Conservation (phyloP, 2,113 vertebrate genomes). For the Stegostoma tigrinum region DNA sequence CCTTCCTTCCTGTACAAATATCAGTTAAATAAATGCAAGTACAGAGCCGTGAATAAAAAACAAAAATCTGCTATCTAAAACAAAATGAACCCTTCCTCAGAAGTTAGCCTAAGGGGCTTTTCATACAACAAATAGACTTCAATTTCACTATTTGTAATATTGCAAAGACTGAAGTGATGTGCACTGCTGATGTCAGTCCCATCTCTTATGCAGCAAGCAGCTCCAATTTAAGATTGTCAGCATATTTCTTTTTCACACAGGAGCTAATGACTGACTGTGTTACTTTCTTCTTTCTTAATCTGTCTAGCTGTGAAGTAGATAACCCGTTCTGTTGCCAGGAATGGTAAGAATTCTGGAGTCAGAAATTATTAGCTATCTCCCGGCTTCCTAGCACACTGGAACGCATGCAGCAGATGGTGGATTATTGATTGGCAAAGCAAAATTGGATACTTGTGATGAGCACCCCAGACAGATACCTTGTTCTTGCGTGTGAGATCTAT, state of each 20-base stretch:
- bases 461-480: not conserved
- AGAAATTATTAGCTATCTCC: not conserved
- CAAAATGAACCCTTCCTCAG: not conserved
- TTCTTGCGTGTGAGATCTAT: not conserved
- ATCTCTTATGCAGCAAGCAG: not conserved
- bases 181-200: not conserved
- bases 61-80: not conserved
- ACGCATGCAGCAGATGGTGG: not conserved
- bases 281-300: not conserved
- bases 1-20: not conserved
- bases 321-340: not conserved
- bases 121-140: not conserved
- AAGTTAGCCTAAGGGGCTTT: not conserved
- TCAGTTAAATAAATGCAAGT: not conserved
- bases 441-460: not conserved
- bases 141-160: not conserved
- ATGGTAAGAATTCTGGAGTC: not conserved
- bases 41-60: not conserved
- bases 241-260: constrained; percentile 8
- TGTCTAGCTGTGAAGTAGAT: not conserved
- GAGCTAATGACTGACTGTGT: not conserved
- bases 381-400: not conserved
- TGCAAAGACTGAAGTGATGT: not conserved
- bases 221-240: not conserved
- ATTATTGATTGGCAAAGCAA: not conserved